phyloP scores from a whole-genome alignment of 1,140 invertebrate species.

The Grapholita molesta region DNA sequence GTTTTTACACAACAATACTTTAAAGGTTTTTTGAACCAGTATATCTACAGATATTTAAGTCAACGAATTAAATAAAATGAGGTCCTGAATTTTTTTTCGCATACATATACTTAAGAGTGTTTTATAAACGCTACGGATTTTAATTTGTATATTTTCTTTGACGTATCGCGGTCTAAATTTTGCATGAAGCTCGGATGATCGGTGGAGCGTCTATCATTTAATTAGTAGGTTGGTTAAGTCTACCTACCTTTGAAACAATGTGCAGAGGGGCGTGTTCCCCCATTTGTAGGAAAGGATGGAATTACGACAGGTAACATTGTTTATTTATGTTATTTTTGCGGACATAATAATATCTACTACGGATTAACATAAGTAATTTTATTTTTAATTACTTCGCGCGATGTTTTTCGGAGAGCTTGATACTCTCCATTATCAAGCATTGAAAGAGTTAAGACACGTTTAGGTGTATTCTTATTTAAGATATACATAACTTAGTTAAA shows the following conservation, averaged over 20 bases:
- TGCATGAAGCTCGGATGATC: constrained; percentile 40
- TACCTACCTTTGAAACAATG: constrained; percentile 38
- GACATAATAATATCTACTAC: not conserved
- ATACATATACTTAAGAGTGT: no score
- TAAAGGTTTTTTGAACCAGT: no score
- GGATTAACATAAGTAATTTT: not conserved
- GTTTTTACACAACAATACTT: no score
- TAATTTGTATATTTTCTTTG: not conserved
- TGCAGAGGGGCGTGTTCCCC: constrained; percentile 37
- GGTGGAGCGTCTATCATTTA: constrained; percentile 39
- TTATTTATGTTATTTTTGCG: not conserved
- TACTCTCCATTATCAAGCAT: no score
- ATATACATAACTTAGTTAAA: no score
- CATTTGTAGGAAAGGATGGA: constrained; percentile 1
- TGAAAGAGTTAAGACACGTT: no score
- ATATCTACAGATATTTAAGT: no score
- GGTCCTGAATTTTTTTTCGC: no score
- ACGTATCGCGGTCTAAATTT: constrained; percentile 22
- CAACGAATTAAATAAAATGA: no score
- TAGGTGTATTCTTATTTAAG: no score
- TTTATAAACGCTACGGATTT: not conserved
- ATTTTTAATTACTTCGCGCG: not conserved
- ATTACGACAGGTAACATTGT: not conserved
- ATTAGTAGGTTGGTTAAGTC: constrained; percentile 49
- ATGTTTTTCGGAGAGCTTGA: no score